Base-by-base conservation (phyloP, 2,888 invertebrate genomes). In the Thumatha senex region DNA sequence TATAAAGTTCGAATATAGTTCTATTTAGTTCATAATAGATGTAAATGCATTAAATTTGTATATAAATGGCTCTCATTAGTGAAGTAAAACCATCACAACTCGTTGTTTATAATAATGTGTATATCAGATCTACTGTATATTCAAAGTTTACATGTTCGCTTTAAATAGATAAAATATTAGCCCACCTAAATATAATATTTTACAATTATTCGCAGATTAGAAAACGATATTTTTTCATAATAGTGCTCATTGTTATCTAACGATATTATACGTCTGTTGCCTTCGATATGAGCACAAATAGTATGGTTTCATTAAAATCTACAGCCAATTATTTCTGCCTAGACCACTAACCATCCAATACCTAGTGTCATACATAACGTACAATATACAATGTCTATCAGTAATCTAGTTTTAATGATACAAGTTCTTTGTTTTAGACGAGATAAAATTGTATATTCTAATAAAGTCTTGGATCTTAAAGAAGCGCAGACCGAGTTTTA, bases 161-260 rank as follows among this genome's bases (percentile, higher is more conserved):
- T 82, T 70, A 72, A 72, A 69, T 73, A 77, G 78, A 82, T 71
- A 31, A 80, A 74, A 60, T 65, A 57, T 57, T 60, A 63, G 72
- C 78, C 84, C 86, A 86, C 84, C 76, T 88, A 88, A 84, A 76
- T 73, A 77, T 58, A 60, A 65, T 77, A 86, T 81, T 80, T 82
- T 84, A 82, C 80, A 78, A 84, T 81, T 75, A 78, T 87, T 85
- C 80, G 85, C 88, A 83, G 78, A 84, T 83, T 87, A 86, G 82
- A 81, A 71, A 81, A 78, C n/a, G n/a, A 82, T 89, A 88, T 89
- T 88, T 89, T 89, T 89, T 86, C 84, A 89, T 78, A 64, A 72
- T 85, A 86, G 82, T 81, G 86, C 83, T 86, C 80, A 84, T 84
- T 81, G 72, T 80, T 76, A 74, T 67, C 35, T 53, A 54, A 58